Percentiles rank a stretch among this genome's conserved stretches.
Evolutionary conservation across 1,140 invertebrate species (phyloP).

Genomic region (Brachionus plicatilis): DNA sequence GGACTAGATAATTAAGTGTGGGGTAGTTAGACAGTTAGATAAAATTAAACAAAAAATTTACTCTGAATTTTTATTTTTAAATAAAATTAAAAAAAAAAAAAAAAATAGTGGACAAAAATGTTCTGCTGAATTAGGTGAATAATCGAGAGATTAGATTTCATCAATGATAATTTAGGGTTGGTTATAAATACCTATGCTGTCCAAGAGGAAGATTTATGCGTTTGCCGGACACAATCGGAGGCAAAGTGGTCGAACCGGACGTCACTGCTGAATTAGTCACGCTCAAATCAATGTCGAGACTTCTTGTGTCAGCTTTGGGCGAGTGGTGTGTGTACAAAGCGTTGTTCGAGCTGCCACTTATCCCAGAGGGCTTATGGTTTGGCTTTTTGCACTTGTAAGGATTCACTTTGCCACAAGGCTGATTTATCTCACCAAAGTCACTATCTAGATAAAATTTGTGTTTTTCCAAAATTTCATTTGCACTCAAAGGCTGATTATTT

Average conservation of each 20-base stretch:
- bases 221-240: slow-evolving; percentile 27
- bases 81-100: neutral
- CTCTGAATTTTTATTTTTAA: slow-evolving; percentile 20
- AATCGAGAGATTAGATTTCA: neutral
- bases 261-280: neutral
- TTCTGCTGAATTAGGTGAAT: neutral
- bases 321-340: neutral
- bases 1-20: neutral
- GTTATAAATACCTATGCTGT: slow-evolving; percentile 39
- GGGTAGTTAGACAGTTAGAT: neutral
- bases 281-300: neutral
- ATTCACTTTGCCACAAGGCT: neutral
- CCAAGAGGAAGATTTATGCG: slow-evolving; percentile 35
- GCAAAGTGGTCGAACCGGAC: neutral
- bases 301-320: neutral
- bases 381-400: neutral
- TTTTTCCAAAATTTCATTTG: slow-evolving; percentile 6
- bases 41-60: neutral
- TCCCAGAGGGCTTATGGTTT: neutral
- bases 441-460: slow-evolving; percentile 1
- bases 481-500: slow-evolving; percentile 6
- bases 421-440: neutral
- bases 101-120: neutral
- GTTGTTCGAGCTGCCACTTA: neutral
- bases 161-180: neutral